Evolutionary conservation across 2,888 invertebrate genomes (phyloP).

Genomic region (Dynastes grantii): DNA sequence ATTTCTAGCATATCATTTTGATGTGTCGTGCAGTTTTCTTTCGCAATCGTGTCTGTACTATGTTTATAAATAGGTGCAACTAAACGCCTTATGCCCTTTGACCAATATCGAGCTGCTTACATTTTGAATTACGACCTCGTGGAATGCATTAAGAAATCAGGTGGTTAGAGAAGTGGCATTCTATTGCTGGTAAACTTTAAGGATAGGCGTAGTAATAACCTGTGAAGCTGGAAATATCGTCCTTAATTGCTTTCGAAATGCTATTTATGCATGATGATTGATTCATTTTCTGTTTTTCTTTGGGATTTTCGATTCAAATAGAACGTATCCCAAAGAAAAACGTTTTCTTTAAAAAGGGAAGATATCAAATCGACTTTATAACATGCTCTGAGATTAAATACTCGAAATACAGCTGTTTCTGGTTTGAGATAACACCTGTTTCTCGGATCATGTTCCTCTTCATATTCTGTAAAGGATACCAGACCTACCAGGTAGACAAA

Average conservation of each 20-base stretch:
- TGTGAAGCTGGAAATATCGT: too few species aligned
- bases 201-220: neutral
- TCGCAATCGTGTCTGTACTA: neutral
- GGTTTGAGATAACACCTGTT: conserved; percentile 39
- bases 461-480: conserved; percentile 12
- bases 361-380: conserved; percentile 1
- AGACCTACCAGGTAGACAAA: conserved; percentile 17
- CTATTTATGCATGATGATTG: too few species aligned
- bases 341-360: neutral
- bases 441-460: conserved; percentile 10
- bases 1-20: neutral
- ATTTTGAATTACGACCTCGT: conserved; percentile 47
- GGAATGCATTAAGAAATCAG: conserved; percentile 17
- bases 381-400: conserved; percentile 7
- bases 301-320: too few species aligned
- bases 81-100: conserved; percentile 51
- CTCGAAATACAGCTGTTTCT: conserved; percentile 26
- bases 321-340: too few species aligned
- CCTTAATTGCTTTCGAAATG: too few species aligned
- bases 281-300: too few species aligned
- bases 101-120: conserved; percentile 52
- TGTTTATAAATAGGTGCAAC: conserved; percentile 32
- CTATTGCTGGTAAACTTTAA: too few species aligned
- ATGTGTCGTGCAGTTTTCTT: conserved; percentile 26
- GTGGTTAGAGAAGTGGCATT: conserved; percentile 4